phyloP scores from a whole-genome alignment of 2,797 vertebrate genomes.

The Amblyraja radiata region DNA sequence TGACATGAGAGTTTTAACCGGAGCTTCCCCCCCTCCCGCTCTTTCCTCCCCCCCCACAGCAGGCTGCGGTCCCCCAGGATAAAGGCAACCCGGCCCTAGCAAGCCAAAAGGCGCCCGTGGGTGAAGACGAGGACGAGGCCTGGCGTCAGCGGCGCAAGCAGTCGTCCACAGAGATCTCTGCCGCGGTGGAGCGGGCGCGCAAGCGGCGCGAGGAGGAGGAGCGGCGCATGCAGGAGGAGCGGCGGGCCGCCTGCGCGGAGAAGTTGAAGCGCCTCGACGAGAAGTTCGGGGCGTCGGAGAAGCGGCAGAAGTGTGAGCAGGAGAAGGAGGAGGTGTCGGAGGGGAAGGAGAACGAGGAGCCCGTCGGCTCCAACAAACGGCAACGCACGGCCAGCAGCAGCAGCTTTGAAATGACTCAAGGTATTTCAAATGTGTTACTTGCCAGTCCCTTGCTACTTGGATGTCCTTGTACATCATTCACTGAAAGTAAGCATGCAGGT shows the following conservation, averaged over 20 bases:
- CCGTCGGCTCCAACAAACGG: slow-evolving; percentile 30
- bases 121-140: slow-evolving; percentile 83
- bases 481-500: no score
- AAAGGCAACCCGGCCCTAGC: slow-evolving; percentile 47
- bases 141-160: slow-evolving; percentile 88
- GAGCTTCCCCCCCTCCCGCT: no score
- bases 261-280: slow-evolving; percentile 88
- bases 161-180: slow-evolving; percentile 80
- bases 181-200: slow-evolving; percentile 79
- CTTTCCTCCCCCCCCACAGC: not conserved
- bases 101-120: slow-evolving; percentile 48
- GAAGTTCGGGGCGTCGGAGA: slow-evolving; percentile 71
- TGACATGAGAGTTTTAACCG: not conserved
- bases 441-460: not conserved
- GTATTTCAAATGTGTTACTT: slow-evolving; percentile 41
- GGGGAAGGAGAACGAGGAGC: slow-evolving; percentile 48
- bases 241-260: slow-evolving; percentile 82
- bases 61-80: slow-evolving; percentile 16
- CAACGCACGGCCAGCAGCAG: slow-evolving; percentile 56
- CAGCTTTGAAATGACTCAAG: slow-evolving; percentile 71
- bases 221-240: slow-evolving; percentile 83
- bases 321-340: slow-evolving; percentile 33
- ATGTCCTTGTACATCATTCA: no score
- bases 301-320: slow-evolving; percentile 53
- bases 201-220: slow-evolving; percentile 83